Conservation (phyloP, 2,113 vertebrate species). For the Hypanus sabinus region DNA sequence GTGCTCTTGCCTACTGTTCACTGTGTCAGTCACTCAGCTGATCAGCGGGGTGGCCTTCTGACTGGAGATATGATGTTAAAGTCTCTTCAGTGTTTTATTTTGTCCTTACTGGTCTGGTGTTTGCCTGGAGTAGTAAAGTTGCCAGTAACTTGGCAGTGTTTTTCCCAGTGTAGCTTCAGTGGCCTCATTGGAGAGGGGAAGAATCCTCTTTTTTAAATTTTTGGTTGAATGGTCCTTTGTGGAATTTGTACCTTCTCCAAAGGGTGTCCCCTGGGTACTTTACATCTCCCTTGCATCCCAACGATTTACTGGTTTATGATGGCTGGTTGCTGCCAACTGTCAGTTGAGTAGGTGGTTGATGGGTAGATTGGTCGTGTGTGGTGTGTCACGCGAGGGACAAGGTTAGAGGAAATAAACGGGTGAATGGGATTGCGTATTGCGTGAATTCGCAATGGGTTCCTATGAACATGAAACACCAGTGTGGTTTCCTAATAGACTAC, state of each 20-base stretch:
- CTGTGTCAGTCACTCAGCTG: background rate
- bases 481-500: background rate
- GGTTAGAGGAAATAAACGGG: too few relatives aligned
- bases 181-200: background rate
- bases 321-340: too few relatives aligned
- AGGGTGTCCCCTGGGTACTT: too few relatives aligned
- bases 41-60: background rate
- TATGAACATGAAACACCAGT: background rate
- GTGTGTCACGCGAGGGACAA: too few relatives aligned
- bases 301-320: too few relatives aligned
- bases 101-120: background rate
- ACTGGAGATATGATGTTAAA: background rate
- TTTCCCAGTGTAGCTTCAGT: background rate
- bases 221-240: background rate
- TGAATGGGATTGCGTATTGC: too few relatives aligned
- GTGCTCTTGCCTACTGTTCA: background rate
- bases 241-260: too few relatives aligned
- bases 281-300: too few relatives aligned
- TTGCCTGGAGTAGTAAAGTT: background rate
- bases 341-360: too few relatives aligned
- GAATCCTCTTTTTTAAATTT: background rate
- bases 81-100: background rate
- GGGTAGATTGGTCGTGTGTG: too few relatives aligned
- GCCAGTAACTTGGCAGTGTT: background rate
- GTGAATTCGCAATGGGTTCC: too few relatives aligned